Percentiles rank a stretch among this genome's conserved stretches.
Conservation (phyloP, 2,888 invertebrate species). For the Rambutsinella grinnellia region DNA sequence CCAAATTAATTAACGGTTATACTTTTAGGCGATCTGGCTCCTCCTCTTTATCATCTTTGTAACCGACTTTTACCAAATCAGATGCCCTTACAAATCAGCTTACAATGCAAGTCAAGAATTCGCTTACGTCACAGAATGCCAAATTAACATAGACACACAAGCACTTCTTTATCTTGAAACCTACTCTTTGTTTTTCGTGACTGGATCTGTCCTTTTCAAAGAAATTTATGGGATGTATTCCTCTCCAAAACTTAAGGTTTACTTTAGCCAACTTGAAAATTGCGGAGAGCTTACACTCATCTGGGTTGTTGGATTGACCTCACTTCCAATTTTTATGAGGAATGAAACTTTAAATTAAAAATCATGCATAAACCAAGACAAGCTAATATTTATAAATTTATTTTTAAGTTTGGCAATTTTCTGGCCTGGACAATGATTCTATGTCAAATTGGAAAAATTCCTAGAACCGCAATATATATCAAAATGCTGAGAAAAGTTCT, state of each 20-base stretch:
- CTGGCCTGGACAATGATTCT: constrained; percentile 57
- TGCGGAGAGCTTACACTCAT: constrained; percentile 50
- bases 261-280: constrained; percentile 54
- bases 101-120: too few species aligned
- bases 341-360: too few species aligned
- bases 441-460: constrained; percentile 55
- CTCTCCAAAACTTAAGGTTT: constrained; percentile 25
- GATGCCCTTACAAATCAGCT: constrained; percentile 56
- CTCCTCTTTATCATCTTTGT: constrained; percentile 49
- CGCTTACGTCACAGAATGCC: not conserved
- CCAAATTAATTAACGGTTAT: too few species aligned
- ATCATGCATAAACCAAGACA: too few species aligned
- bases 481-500: constrained; percentile 54
- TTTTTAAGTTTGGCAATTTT: too few species aligned
- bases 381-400: too few species aligned
- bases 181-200: too few species aligned
- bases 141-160: not conserved
- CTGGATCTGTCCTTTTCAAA: constrained; percentile 42
- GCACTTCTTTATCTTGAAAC: too few species aligned
- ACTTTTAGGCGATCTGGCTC: constrained; percentile 54
- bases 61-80: constrained; percentile 41
- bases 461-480: constrained; percentile 52
- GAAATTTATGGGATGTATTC: constrained; percentile 55
- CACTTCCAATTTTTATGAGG: constrained; percentile 27
- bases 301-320: constrained; percentile 27